Conservation (phyloP, 2,113 vertebrate genomes). For the Myrmophylax atrothorax region DNA sequence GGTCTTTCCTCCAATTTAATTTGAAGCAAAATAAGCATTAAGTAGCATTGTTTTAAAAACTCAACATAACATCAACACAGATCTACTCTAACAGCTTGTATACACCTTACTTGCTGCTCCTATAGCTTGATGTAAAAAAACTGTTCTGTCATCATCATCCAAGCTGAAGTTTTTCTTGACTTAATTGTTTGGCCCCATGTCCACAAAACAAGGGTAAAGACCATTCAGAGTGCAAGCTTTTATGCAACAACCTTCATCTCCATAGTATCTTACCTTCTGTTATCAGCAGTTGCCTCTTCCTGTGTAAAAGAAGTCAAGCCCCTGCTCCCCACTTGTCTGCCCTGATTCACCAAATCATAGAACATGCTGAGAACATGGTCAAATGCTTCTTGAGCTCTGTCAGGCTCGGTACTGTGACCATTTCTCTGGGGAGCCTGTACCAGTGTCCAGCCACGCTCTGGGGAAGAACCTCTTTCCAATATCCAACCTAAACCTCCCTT, state of each 20-base stretch:
- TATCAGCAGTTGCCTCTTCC: background rate
- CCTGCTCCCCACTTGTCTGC: background rate
- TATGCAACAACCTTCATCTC: background rate
- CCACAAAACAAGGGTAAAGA: background rate
- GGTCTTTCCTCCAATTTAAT: background rate
- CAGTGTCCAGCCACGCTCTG: background rate
- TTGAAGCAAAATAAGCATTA: background rate
- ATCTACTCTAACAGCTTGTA: background rate
- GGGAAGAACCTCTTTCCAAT: background rate
- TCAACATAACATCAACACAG: background rate
- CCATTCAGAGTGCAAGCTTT: background rate
- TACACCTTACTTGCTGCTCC: background rate
- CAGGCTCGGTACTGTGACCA: background rate
- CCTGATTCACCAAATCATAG: background rate
- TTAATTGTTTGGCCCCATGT: background rate
- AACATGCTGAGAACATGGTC: background rate
- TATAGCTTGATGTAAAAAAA: accelerated
- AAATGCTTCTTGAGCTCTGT: background rate
- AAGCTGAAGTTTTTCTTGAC: background rate
- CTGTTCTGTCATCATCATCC: background rate
- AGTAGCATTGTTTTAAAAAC: background rate
- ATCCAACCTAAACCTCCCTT: background rate
- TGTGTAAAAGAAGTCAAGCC: accelerated
- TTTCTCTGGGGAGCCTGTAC: background rate
- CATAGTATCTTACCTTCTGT: background rate